Evolutionary conservation across 2,113 vertebrate genomes (phyloP), one percentile per base, ranked within the genome.

Genomic region (Patagioenas fasciata): DNA sequence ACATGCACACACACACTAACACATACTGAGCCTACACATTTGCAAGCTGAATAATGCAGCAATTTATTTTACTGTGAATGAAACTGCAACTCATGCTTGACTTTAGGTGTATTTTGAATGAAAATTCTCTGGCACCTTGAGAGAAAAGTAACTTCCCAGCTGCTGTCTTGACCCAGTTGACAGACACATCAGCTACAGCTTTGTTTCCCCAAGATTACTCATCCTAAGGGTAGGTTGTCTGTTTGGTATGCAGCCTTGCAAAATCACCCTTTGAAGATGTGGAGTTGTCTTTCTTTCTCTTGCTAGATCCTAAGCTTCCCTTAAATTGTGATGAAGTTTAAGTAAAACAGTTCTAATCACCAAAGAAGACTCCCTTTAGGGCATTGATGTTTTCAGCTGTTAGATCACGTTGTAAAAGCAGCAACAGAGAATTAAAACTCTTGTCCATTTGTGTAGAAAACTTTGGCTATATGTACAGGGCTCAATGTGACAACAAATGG

Each of bases 221-320:
- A 28, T 94, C 84, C 38, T 67, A 62, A 26, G 48, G 61, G 26
- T 67, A 56, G 32, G 12, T 65, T 53, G 90, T 58, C 94, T 91
- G 38, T 54, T 97, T 97, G 44, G 44, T 91, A 97, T 95, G 88
- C 97, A 91, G 48, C 51, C 34, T 96, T 81, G 58, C 24, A 91
- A 94, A 86, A 50, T 3, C 38, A 62, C 5, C 18, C 83, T 97
- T 97, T 98, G 97, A 98, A 97, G 95, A 86, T 42, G 56, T 23
- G 66, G 44, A 57, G 42, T 66, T 94, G 83, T 95, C 88, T 95
- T 81, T 95, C 88, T 95, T 81, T 69, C 58, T 96, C 53, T 67
- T 48, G 8, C 38, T 94, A 95, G 93, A 97, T 96, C 92, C 97
- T 97, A 97, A 94, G 87, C 81, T 95, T 89, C 80, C 89, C 96